Evolutionary conservation across 2,113 vertebrate species (phyloP), one percentile per base, ranked within the genome.

Genomic region (Chascanopsetta lugubris): DNA sequence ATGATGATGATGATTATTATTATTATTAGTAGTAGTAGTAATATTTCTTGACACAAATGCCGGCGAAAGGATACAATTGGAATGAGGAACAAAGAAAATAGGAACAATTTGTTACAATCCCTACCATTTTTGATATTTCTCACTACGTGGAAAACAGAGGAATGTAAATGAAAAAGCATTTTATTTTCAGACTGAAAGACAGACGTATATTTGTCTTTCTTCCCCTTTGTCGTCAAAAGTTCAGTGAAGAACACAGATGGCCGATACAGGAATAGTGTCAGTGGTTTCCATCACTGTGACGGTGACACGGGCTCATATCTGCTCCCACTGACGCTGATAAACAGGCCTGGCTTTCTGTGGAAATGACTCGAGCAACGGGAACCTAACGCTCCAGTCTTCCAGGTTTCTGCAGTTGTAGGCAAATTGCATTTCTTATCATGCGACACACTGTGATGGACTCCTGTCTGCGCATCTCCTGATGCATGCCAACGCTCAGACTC

Each of bases 401-500:
- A 48, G 36, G 20, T 6, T 3, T 46, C 53, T 54, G 32, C 6
- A 32, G 42, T 18, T 24, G 61, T 25, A 30, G 40, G 18, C 77
- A 73, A 61, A 70, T 64, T 72, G 47, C 48, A 24, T 67, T 72
- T 68, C 43, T 80, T 80, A 78, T 80, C 74, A 20, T 38, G 24
- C 0, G 3, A 17, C 17, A 8, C 59, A 34, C 40, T 42, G 42
- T 59, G 64, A 77, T 32, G 1, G 18, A 6, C 40, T 12, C n/a
- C 53, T 2, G 36, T 29, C 18, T n/a, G n/a, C n/a, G n/a, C n/a
- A n/a, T n/a, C n/a, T n/a, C n/a, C n/a, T n/a, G 2, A 53, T 26
- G 34, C 51, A 15, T 46, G 34, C 7, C 32, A 55, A 75, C 22
- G 46, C 48, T 78, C 24, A 51, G 46, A 22, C 25, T 56, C 13